A percentile compares a stretch with the other conserved stretches of the same genome.
These are phyloP conservation scores for Drosophila antonietae DNA, from an alignment of 2,888 invertebrate species.

Conservation along the genomic window DNA sequence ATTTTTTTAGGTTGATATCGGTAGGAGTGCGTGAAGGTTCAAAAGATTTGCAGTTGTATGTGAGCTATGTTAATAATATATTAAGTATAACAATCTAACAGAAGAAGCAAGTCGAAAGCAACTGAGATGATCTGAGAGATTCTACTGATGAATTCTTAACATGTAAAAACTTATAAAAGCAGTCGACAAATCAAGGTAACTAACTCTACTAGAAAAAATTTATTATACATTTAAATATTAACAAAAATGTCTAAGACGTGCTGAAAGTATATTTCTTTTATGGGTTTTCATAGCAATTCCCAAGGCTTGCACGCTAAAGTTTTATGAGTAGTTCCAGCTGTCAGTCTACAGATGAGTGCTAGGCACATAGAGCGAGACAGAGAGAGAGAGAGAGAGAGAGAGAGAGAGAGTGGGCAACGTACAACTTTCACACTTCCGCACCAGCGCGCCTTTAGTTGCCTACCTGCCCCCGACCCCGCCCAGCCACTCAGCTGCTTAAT, in stretches of 20 bases:
- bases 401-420: neutral
- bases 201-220: no score
- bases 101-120: no score
- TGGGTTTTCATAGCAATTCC: neutral
- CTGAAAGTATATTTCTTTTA: neutral
- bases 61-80: no score
- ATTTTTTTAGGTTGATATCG: no score
- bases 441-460: conserved; percentile 19
- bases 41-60: no score
- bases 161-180: no score
- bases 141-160: no score
- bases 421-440: conserved; percentile 52
- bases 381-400: neutral
- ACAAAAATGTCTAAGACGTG: neutral
- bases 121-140: no score
- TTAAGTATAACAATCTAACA: no score
- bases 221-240: no score
- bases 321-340: conserved; percentile 35
- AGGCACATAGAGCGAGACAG: neutral
- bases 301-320: conserved; percentile 10
- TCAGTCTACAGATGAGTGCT: neutral
- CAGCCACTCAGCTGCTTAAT: conserved; percentile 51
- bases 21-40: no score
- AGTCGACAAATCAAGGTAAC: no score
- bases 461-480: neutral